Evolutionary conservation across 1,140 invertebrate genomes (phyloP).

Genomic region (Caenorhabditis tropicalis): DNA sequence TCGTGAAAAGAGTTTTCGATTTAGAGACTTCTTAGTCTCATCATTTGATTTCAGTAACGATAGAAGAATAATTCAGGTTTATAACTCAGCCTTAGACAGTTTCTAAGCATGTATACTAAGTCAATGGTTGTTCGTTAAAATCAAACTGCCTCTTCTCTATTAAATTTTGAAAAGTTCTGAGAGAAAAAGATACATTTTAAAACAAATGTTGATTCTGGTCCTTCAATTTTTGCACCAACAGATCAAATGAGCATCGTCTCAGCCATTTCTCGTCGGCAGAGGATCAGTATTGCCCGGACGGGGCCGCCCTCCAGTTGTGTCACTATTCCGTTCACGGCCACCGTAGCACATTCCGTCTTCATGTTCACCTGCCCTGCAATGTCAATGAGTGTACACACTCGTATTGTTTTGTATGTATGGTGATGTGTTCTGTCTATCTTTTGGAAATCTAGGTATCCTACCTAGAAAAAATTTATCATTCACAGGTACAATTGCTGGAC

Average conservation of each 20-base stretch:
- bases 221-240: not conserved
- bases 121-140: no score
- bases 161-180: not conserved
- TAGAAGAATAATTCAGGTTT: no score
- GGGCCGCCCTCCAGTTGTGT: constrained; percentile 6
- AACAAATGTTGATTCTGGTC: not conserved
- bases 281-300: not conserved
- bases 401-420: not conserved
- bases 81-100: no score
- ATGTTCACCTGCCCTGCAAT: constrained; percentile 40
- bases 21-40: no score
- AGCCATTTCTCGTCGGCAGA: constrained; percentile 5
- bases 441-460: not conserved
- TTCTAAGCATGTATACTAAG: no score
- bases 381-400: not conserved
- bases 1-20: no score
- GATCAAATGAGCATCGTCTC: constrained; percentile 39
- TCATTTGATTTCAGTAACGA: no score
- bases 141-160: no score
- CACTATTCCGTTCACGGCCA: not conserved
- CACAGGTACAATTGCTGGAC: constrained; percentile 1
- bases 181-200: constrained; percentile 5
- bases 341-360: constrained; percentile 33
- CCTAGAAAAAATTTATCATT: constrained; percentile 2
- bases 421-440: not conserved